phyloP scores from a whole-genome alignment of 2,113 vertebrate genomes.

The Lathamus discolor region DNA sequence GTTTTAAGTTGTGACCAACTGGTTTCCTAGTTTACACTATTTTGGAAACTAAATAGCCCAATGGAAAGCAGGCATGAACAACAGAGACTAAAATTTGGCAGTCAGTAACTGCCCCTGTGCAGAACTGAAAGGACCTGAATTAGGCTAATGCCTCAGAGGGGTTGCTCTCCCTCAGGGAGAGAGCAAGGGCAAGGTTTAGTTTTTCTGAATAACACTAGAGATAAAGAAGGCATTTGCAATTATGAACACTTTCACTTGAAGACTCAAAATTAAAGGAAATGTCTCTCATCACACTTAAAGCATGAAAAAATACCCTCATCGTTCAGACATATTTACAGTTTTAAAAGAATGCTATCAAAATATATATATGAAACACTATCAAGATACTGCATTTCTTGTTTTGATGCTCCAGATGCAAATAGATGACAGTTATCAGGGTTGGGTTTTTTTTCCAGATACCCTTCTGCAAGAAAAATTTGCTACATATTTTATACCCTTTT shows the following conservation, averaged over 20 bases:
- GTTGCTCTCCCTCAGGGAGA: not conserved
- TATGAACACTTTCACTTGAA: not conserved
- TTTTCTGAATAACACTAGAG: not conserved
- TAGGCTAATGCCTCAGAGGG: not conserved
- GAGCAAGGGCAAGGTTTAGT: not conserved
- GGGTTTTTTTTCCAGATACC: not conserved
- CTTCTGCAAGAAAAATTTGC: conserved; percentile 24
- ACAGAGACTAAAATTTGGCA: not conserved
- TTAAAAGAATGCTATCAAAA: not conserved
- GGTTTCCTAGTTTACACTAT: not conserved
- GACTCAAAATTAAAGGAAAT: not conserved
- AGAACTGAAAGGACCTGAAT: not conserved
- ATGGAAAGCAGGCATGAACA: not conserved
- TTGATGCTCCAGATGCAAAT: not conserved
- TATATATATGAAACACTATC: not conserved
- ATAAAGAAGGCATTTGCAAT: not conserved
- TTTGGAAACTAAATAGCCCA: not conserved
- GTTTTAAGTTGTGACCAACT: not conserved
- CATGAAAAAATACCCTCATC: not conserved
- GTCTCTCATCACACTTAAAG: not conserved
- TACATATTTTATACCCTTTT: conserved; percentile 60
- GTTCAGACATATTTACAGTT: not conserved
- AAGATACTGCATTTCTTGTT: not conserved
- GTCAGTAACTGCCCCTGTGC: not conserved
- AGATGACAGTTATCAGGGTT: not conserved